These are phyloP conservation scores for Chalcis sispes DNA, from an alignment of 2,888 invertebrate genomes.

Conservation along the genomic window DNA sequence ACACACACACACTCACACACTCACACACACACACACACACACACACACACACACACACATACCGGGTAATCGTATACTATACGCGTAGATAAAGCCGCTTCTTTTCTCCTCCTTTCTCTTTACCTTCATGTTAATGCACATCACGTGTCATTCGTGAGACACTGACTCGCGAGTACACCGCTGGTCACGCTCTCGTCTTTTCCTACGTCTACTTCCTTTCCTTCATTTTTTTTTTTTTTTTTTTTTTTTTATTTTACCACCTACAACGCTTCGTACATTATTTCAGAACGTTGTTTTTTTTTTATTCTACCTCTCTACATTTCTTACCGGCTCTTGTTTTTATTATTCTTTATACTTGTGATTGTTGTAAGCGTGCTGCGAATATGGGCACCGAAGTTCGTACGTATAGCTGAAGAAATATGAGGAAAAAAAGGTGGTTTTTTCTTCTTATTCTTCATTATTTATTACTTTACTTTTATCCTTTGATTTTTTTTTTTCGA, in stretches of 20 bases:
- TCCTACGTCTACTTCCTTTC: neutral
- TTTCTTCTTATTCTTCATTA: conserved; percentile 10
- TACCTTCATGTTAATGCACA: conserved; percentile 48
- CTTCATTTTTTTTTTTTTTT: neutral
- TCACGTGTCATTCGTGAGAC: conserved; percentile 41
- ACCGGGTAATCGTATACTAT: no score
- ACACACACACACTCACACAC: conserved; percentile 38
- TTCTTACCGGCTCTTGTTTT: neutral
- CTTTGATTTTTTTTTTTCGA: neutral
- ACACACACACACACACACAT: conserved; percentile 40
- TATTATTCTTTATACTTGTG: conserved; percentile 15
- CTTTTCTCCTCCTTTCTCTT: no score
- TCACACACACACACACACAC: no score
- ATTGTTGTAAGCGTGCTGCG: neutral
- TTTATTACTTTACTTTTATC: neutral
- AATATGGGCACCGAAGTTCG: conserved; percentile 5
- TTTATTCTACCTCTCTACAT: neutral
- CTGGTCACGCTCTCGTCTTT: conserved; percentile 42
- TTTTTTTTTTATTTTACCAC: neutral
- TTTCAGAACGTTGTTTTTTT: no score
- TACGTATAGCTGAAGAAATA: neutral
- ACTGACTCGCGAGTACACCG: neutral
- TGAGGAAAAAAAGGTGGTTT: neutral
- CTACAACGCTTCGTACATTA: no score
- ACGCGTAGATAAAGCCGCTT: conserved; percentile 23